Percentiles rank a stretch among this genome's conserved stretches.
These are phyloP conservation scores for Ammodytes dubius DNA, from an alignment of 2,113 vertebrate species.

Conservation along the genomic window DNA sequence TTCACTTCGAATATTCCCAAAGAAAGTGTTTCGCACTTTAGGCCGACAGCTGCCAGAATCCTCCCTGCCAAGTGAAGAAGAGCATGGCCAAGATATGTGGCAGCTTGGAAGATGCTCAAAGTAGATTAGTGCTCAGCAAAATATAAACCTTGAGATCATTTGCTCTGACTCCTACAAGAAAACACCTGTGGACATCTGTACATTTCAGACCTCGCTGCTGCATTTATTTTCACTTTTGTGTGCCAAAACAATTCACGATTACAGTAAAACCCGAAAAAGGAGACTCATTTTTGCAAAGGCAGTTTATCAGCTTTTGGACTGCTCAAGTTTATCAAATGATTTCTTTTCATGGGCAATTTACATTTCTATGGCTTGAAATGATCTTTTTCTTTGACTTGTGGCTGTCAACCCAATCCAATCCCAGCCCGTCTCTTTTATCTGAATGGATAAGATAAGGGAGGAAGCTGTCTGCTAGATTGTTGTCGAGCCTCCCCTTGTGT, in stretches of 20 bases:
- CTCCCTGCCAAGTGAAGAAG: slow-evolving; percentile 48
- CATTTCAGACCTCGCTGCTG: neutral
- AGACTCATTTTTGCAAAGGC: neutral
- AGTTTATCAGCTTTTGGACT: slow-evolving; percentile 24
- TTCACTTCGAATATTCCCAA: slow-evolving; percentile 53
- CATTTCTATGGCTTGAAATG: slow-evolving; percentile 53
- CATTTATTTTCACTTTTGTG: neutral
- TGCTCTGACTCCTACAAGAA: slow-evolving; percentile 48
- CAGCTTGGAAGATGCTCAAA: slow-evolving; percentile 67
- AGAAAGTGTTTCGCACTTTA: slow-evolving; percentile 39
- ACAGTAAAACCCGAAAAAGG: neutral
- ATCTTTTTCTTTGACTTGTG: slow-evolving; percentile 49
- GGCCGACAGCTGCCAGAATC: slow-evolving; percentile 57
- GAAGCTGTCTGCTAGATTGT: slow-evolving; percentile 33
- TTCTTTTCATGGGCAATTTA: slow-evolving; percentile 19
- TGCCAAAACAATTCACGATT: neutral
- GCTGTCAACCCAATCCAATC: slow-evolving; percentile 49
- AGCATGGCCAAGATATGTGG: slow-evolving; percentile 63
- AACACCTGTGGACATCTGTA: slow-evolving; percentile 44
- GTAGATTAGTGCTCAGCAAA: slow-evolving; percentile 62
- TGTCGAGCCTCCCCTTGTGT: slow-evolving; percentile 36
- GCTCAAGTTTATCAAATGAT: slow-evolving; percentile 9
- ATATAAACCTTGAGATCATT: slow-evolving; percentile 71
- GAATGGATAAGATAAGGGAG: slow-evolving; percentile 60
- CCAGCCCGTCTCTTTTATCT: slow-evolving; percentile 45